Evolutionary conservation across 2,888 invertebrate species (phyloP), one percentile per base, ranked within the genome.

Genomic region (Drosophila cracens): DNA sequence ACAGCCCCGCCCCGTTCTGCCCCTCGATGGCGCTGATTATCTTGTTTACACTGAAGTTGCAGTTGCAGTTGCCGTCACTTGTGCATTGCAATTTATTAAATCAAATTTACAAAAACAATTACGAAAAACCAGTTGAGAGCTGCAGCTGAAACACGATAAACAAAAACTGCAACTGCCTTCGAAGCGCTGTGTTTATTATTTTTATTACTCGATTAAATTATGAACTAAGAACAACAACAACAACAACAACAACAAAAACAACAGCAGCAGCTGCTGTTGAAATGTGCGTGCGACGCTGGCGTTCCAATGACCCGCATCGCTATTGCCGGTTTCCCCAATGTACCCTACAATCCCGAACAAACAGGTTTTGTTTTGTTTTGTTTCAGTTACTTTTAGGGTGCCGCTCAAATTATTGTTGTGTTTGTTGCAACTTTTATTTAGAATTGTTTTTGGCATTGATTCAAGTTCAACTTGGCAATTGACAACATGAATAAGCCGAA

Each of bases 281-380:
- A 82, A 74, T 90, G 86, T 90, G 90, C 90, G 90, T 88, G 88
- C 87, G 90, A 90, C 88, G 80, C 74, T 75, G 70, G 82, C 82
- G 90, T 83, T 80, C 90, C 90, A 88, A 86, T 88, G 90, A 88
- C 88, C 90, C 85, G 87, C 81, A 90, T 90, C 76, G 46, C 65
- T 40, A 65, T 56, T 34, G 33, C 60, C 56, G 21, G 56, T 60
- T 60, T 29, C 56, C n/a, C 48, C 34, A 36, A 21, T 33, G 43
- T 54, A 65, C 46, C n/a, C 38, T 25, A 51, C 11, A 59, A 36
- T 58, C 38, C 27, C 48, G 27, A 18, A 4, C 18, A 56, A 76
- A 59, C 63, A n/a, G 56, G 75, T 65, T 72, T 38, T 29, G 7
- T 7, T 38, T 25, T 36, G 25, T 34, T 53, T 25, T 46, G 6